Evolutionary conservation across 2,888 invertebrate genomes (phyloP).

Genomic region (Drosophila borborema): DNA sequence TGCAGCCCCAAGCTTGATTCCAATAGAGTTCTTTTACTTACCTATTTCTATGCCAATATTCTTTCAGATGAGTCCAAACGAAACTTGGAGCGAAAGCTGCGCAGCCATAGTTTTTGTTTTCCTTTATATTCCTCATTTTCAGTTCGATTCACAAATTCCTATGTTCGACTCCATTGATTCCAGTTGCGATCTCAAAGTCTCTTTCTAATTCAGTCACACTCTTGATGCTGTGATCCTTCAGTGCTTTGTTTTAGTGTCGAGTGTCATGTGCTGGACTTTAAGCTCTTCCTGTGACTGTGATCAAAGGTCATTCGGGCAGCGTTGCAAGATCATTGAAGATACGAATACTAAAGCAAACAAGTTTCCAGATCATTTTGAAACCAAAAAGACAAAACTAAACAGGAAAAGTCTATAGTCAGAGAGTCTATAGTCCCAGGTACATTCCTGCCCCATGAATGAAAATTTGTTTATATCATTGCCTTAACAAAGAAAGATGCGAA

Average conservation of each 20-base stretch:
- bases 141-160: conserved; percentile 1
- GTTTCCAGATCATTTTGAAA: background rate
- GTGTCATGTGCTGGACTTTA: background rate
- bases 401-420: background rate
- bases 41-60: conserved; percentile 54
- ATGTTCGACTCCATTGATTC: background rate
- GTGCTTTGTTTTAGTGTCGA: background rate
- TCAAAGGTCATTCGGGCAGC: background rate
- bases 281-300: background rate
- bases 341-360: background rate
- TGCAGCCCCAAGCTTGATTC: background rate
- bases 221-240: background rate
- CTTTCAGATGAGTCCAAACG: conserved; percentile 57
- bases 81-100: conserved; percentile 38
- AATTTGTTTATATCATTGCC: too few species aligned
- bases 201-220: background rate
- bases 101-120: conserved; percentile 45
- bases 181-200: conserved; percentile 39
- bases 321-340: background rate
- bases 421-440: background rate
- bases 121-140: conserved; percentile 1
- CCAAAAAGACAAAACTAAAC: background rate
- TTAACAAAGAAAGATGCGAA: too few species aligned
- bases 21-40: conserved; percentile 34
- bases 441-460: too few species aligned